A percentile compares a stretch with the other conserved stretches of the same genome.
These are phyloP conservation scores for Helostoma temminkii DNA, from an alignment of 2,797 vertebrate species.

Conservation along the genomic window DNA sequence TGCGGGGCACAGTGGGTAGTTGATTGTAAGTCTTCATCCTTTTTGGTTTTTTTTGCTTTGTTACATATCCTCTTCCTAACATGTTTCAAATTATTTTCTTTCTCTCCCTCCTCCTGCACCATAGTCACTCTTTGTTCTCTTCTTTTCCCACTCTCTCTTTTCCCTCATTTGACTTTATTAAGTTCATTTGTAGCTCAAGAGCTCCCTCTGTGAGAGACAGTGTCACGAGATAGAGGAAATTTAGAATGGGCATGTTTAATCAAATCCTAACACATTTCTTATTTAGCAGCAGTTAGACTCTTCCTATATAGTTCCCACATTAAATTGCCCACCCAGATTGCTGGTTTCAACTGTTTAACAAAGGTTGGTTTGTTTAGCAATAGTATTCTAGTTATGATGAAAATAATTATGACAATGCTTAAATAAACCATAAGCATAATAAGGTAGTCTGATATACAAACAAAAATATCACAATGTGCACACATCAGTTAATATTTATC, in stretches of 20 bases:
- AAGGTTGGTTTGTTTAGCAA: neutral
- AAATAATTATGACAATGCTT: neutral
- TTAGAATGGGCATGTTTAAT: conserved; percentile 44
- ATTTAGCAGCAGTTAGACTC: neutral
- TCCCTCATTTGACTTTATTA: conserved; percentile 40
- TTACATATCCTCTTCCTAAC: conserved; percentile 23
- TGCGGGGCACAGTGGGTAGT: neutral
- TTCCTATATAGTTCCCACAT: neutral
- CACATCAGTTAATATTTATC: too few species aligned
- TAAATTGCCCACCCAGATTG: neutral
- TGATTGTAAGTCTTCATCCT: neutral
- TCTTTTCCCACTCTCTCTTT: conserved; percentile 33
- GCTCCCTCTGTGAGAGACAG: conserved; percentile 83
- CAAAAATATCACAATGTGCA: too few species aligned
- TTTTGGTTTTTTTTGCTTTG: neutral
- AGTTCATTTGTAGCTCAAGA: conserved; percentile 79
- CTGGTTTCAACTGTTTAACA: neutral
- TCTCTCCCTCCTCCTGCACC: conserved; percentile 20
- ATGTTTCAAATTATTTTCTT: neutral
- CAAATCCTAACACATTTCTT: neutral
- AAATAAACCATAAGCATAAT: neutral
- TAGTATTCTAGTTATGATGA: conserved; percentile 1
- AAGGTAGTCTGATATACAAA: too few species aligned
- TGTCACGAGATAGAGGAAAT: conserved; percentile 41
- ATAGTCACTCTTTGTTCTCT: conserved; percentile 34